These are phyloP conservation scores for Rostratula benghalensis DNA, from an alignment of 2,113 vertebrate genomes.

Conservation along the genomic window DNA sequence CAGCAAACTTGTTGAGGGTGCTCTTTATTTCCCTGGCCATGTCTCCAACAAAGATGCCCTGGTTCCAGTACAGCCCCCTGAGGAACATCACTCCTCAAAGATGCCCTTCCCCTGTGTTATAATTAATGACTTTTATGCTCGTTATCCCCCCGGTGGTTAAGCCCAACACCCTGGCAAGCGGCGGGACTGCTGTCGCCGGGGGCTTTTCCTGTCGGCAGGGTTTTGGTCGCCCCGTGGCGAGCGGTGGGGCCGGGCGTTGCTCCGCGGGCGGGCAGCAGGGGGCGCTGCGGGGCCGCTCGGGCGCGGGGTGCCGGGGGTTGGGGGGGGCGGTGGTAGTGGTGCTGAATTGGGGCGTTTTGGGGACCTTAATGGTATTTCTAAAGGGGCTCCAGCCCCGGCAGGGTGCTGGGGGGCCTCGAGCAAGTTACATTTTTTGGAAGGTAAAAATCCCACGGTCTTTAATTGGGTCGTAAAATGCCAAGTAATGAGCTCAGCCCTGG, in stretches of 20 bases:
- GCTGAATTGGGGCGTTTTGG: background rate
- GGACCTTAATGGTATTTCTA: fast-evolving
- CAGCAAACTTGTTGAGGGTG: too few relatives aligned
- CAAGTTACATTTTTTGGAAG: too few relatives aligned
- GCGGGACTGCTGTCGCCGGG: too few relatives aligned
- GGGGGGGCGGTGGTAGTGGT: too few relatives aligned
- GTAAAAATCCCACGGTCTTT: fast-evolving
- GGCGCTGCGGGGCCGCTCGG: background rate
- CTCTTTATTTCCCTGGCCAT: too few relatives aligned
- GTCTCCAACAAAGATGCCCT: too few relatives aligned
- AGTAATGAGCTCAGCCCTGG: background rate
- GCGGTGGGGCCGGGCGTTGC: background rate
- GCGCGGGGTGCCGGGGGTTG: fast-evolving
- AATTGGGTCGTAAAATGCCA: background rate
- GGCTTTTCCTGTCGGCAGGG: too few relatives aligned
- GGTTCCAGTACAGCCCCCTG: too few relatives aligned
- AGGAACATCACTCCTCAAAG: background rate
- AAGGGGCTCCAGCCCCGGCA: background rate
- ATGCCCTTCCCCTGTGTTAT: background rate
- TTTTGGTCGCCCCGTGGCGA: background rate
- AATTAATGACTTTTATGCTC: too few relatives aligned
- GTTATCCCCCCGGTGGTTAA: too few relatives aligned
- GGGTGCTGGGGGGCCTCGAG: background rate
- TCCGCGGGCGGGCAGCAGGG: background rate
- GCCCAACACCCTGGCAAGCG: background rate